Percentiles rank a stretch among this genome's conserved stretches.
Conservation (phyloP, 2,113 vertebrate species). For the Maccullochella peelii region DNA sequence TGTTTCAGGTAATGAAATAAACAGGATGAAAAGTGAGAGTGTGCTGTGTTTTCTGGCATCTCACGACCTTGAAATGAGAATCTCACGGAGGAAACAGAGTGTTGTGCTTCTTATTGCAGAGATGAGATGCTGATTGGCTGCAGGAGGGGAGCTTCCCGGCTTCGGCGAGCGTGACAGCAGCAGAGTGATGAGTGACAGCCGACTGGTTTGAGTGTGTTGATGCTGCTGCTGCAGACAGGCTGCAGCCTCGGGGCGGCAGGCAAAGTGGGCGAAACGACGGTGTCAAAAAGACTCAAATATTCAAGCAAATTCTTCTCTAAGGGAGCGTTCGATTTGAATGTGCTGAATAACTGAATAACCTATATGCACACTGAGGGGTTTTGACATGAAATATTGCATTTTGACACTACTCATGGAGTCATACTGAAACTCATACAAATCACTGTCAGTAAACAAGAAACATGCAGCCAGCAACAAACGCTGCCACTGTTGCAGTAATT, state of each 20-base stretch:
- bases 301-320: neutral
- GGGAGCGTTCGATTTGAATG: neutral
- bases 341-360: neutral
- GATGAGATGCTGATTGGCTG: slow-evolving; percentile 10
- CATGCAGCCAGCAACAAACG: neutral
- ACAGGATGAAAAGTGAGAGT: neutral
- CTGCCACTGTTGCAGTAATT: neutral
- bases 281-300: neutral
- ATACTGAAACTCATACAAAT: neutral
- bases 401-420: neutral
- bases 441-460: neutral
- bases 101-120: neutral
- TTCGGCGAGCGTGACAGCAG: neutral
- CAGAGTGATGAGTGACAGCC: slow-evolving; percentile 29
- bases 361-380: neutral
- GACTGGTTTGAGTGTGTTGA: neutral
- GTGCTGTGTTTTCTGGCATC: neutral
- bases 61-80: slow-evolving; percentile 8
- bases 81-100: neutral
- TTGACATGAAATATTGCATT: neutral
- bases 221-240: slow-evolving; percentile 26
- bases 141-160: slow-evolving; percentile 13
- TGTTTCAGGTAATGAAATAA: slow-evolving; percentile 6
- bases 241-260: slow-evolving; percentile 5
- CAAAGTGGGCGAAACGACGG: slow-evolving; percentile 7